Base-by-base conservation (phyloP, 2,113 vertebrate species). In the Neotoma lepida region DNA sequence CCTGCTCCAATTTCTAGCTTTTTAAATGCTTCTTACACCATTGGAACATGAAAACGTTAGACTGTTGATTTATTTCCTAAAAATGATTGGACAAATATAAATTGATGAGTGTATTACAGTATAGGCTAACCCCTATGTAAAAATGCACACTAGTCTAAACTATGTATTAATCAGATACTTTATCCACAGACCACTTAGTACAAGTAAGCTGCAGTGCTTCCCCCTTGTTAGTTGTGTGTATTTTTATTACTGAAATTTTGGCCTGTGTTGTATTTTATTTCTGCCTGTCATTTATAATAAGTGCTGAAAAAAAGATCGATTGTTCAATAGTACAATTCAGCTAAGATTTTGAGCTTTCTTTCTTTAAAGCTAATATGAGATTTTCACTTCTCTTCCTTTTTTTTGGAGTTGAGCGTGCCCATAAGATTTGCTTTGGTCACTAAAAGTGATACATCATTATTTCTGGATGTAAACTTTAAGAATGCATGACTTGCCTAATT, bases 361-460 rank as follows among this genome's bases (percentile, higher is more conserved):
- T 22, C 30, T 92, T 91, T 30, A 24, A 24, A 9, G 4, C 30
- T 80, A 66, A 24, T 64, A 12, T 35, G n/a, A 5, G 44, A 91
- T 64, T 73, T 91, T 82, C 56, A 26, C 24, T 24, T n/a, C 14
- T 10, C 14, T 78, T 24, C 56, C 44, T 8, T 17, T 2, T 2
- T 56, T 94, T 81, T 90, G 44, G 44, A 33, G 28, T 64, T 85
- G 13, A 76, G 13, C 6, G n/a, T 87, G n/a, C 28, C 24, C 81
- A 91, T 95, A 26, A 28, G n/a, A 91, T 94, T 96, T 86, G 44
- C 18, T 94, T 93, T 94, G 86, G 35, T 14, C 41, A 73, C 18
- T 85, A 30, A 95, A 94, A 90, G 20, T 74, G 4, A 91, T 87
- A 13, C 28, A 13, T 76, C 26, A 30, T 84, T 22, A 88, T 24